These are phyloP conservation scores for Diadromus collaris DNA, from an alignment of 2,888 invertebrate genomes.

Conservation along the genomic window DNA sequence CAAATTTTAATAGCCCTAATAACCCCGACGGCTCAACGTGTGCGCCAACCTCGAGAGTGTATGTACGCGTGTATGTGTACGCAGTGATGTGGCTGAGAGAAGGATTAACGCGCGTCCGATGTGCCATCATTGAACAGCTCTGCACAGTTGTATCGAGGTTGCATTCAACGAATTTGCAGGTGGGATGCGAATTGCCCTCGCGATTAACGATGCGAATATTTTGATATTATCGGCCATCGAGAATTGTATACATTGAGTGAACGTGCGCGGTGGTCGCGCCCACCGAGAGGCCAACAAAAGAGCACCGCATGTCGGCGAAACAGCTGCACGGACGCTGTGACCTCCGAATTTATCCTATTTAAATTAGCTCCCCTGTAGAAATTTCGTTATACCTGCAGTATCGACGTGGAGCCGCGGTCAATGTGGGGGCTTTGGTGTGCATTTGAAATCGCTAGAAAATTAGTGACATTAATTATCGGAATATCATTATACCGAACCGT, in stretches of 20 bases:
- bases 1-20: constrained; percentile 57
- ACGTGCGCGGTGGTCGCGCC: constrained; percentile 9
- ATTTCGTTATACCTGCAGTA: constrained; percentile 10
- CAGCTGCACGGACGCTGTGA: constrained; percentile 10
- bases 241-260: constrained; percentile 36
- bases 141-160: constrained; percentile 8
- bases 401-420: constrained; percentile 3
- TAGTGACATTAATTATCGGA: constrained; percentile 34
- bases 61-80: background rate
- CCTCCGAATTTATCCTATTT: constrained; percentile 33
- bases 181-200: constrained; percentile 21
- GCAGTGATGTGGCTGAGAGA: constrained; percentile 11
- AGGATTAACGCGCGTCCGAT: constrained; percentile 34
- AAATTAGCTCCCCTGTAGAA: constrained; percentile 41
- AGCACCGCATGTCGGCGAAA: constrained; percentile 18
- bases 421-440: background rate
- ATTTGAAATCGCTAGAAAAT: constrained; percentile 20
- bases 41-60: constrained; percentile 13
- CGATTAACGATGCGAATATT: constrained; percentile 48
- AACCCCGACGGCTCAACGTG: constrained; percentile 33
- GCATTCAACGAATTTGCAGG: constrained; percentile 7
- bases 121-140: constrained; percentile 25
- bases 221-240: constrained; percentile 43
- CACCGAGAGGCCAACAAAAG: constrained; percentile 7
- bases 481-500: constrained; percentile 13